Conservation (phyloP, 2,888 invertebrate genomes). For the Empis stercorea region DNA sequence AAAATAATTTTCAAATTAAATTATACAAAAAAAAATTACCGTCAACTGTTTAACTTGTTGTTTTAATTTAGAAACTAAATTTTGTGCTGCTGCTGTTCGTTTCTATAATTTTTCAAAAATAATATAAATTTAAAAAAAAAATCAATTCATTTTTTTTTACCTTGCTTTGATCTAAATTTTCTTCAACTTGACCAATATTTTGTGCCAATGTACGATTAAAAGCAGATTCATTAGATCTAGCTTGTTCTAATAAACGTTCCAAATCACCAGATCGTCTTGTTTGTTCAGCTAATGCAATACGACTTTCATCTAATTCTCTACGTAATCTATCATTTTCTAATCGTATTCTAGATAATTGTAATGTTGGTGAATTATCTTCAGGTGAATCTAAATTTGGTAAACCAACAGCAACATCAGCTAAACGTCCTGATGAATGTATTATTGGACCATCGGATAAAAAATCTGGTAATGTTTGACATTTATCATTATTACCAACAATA, state of each 20-base stretch:
- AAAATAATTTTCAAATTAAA: background rate
- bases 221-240: conserved; percentile 39
- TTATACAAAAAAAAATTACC: conserved; percentile 34
- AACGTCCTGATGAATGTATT: conserved; percentile 34
- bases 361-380: conserved; percentile 25
- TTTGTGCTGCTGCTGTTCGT: conserved; percentile 48
- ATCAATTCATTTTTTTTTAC: conserved; percentile 28
- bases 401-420: conserved; percentile 34
- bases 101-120: conserved; percentile 42
- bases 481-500: conserved; percentile 10
- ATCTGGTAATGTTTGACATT: conserved; percentile 47
- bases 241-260: conserved; percentile 41
- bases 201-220: conserved; percentile 42
- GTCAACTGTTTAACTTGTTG: conserved; percentile 57
- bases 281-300: conserved; percentile 42
- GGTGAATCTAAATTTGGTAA: conserved; percentile 32
- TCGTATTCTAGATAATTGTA: conserved; percentile 25
- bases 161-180: conserved; percentile 44
- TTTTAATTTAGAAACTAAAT: conserved; percentile 47
- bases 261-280: conserved; percentile 40
- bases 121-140: background rate
- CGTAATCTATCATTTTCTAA: conserved; percentile 37
- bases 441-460: conserved; percentile 57
- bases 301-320: conserved; percentile 42
- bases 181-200: conserved; percentile 45